Evolutionary conservation across 2,888 invertebrate genomes (phyloP).

Genomic region (Aplocera efformata): DNA sequence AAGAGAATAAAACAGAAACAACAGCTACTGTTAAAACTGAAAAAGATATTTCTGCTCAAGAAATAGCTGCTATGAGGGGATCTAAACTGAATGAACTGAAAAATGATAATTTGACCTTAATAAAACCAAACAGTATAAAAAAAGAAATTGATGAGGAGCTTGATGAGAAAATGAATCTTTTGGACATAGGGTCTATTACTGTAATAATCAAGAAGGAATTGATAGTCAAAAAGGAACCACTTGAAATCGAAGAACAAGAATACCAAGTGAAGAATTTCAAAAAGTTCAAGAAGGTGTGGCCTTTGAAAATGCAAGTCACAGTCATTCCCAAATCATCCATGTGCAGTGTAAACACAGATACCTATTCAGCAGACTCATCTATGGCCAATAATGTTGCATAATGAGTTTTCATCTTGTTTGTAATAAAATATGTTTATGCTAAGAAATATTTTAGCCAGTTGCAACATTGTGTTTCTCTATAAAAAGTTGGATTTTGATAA

Average conservation of each 20-base stretch:
- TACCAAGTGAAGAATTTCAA: conserved; percentile 58
- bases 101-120: conserved; percentile 39
- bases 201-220: conserved; percentile 54
- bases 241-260: conserved; percentile 36
- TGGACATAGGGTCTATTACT: conserved; percentile 60
- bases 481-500: conserved; percentile 10
- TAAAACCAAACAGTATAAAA: conserved; percentile 39
- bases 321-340: conserved; percentile 44
- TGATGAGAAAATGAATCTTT: conserved; percentile 53
- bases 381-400: conserved; percentile 13
- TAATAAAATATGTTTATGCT: conserved; percentile 6
- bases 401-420: background rate
- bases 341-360: conserved; percentile 25
- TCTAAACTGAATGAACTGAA: conserved; percentile 59
- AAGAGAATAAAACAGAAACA: conserved; percentile 18
- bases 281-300: conserved; percentile 73
- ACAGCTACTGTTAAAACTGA: conserved; percentile 18
- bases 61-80: conserved; percentile 56
- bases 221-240: conserved; percentile 60
- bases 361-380: conserved; percentile 14
- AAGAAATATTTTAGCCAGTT: conserved; percentile 2
- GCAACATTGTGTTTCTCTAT: conserved; percentile 14
- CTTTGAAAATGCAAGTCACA: conserved; percentile 57
- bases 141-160: conserved; percentile 52
- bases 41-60: conserved; percentile 32